A percentile compares a stretch with the other conserved stretches of the same genome.
Evolutionary conservation across 2,888 invertebrate species (phyloP).

Genomic region (Drosophila leonis): DNA sequence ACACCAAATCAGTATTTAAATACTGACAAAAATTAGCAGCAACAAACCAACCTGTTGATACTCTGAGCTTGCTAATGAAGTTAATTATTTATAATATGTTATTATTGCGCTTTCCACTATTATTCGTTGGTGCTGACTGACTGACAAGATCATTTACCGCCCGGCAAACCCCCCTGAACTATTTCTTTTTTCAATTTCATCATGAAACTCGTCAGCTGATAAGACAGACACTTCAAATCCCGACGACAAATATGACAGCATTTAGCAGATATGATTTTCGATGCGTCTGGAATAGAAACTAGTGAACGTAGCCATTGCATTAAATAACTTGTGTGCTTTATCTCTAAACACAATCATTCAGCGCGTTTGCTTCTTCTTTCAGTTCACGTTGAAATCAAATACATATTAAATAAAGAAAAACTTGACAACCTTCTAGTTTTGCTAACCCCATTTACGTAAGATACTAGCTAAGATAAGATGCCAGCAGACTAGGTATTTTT

Average conservation of each 20-base stretch:
- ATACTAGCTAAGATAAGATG: slow-evolving; percentile 61
- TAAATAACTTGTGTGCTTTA: slow-evolving; percentile 31
- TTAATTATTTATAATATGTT: neutral
- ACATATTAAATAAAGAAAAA: slow-evolving; percentile 1
- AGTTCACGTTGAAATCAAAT: slow-evolving; percentile 21
- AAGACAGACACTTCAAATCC: slow-evolving; percentile 42
- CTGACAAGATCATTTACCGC: slow-evolving; percentile 15
- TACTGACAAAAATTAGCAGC: slow-evolving; percentile 1
- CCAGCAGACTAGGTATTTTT: slow-evolving; percentile 31
- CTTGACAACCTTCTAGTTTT: slow-evolving; percentile 6
- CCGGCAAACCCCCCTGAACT: slow-evolving; percentile 5
- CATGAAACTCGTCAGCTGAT: slow-evolving; percentile 38
- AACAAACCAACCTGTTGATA: slow-evolving; percentile 6
- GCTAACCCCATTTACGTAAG: slow-evolving; percentile 46
- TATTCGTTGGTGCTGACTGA: neutral
- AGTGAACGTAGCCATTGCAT: slow-evolving; percentile 26
- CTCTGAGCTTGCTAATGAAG: slow-evolving; percentile 4
- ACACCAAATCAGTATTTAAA: slow-evolving; percentile 24
- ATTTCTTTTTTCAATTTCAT: slow-evolving; percentile 19
- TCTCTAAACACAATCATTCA: slow-evolving; percentile 26
- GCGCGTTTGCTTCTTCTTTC: neutral
- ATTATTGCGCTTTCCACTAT: neutral
- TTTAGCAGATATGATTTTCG: slow-evolving; percentile 52
- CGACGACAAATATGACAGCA: slow-evolving; percentile 37
- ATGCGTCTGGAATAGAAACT: slow-evolving; percentile 38